Evolutionary conservation across 2,888 invertebrate genomes (phyloP), one percentile per base, ranked within the genome.

Genomic region (Cryptophagus acutangulus): DNA sequence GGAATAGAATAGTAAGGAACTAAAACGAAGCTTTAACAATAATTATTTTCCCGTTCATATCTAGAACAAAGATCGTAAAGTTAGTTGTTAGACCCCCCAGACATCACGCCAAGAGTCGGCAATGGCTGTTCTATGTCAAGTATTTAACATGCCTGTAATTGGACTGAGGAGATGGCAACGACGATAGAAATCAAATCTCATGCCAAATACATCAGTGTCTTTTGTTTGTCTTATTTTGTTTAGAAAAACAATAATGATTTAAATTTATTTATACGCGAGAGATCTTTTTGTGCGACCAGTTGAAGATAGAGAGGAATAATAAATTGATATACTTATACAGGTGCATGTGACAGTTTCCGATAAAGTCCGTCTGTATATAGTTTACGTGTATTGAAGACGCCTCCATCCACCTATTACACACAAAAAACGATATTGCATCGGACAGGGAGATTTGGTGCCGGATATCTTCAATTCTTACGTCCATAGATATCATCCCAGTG

Each of bases 31-130:
- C 15, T 31, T 26, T 31, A 31, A 31, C 31, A 31, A 16, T 31
- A 31, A 31, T 31, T 31, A 31, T 31, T 31, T 31, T 31, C 31
- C n/a, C 14, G 31, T 31, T 31, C 31, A 31, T 31, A 31, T 31
- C 31, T 3, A n/a, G 31, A 31, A 31, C 31, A 31, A 8, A 31
- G 31, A 31, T 31, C 31, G 31, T 31, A 31, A 31, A 31, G 31
- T 31, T 31, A 15, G 31, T 31, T 31, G 31, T 31, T 31, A 43
- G 38, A 36, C 43, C 46, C 46, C 33, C 34, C 38, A 46, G 46
- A 46, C 43, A 46, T 46, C 46, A 46, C 46, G n/a, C n/a, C n/a
- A n/a, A n/a, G n/a, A n/a, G n/a, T n/a, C n/a, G 46, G 40, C 30
- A 26, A 30, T 41, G 37, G 39, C 33, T 33, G 40, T 37, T 46